Evolutionary conservation across 2,113 vertebrate genomes (phyloP), one percentile per base, ranked within the genome.

Genomic region (Piprites chloris): DNA sequence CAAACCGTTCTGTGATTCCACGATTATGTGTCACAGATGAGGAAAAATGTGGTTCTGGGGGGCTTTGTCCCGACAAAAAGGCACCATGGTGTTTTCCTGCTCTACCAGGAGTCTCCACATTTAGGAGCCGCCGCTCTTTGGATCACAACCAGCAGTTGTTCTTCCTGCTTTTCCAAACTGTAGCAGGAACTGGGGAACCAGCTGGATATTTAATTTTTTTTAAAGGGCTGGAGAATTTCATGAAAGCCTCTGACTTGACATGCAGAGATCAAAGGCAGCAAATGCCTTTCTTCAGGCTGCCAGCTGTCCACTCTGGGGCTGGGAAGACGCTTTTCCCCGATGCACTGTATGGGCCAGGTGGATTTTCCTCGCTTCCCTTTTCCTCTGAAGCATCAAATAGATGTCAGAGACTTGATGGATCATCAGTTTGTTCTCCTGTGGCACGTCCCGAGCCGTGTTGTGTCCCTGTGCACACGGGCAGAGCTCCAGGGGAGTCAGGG

Each of bases 211-310:
- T 24, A 42, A 15, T 24, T 49, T 47, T 22, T 47, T 90, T 59
- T 35, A 27, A 84, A 61, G 83, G 39, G 35, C 49, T 67, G 47
- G 76, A 12, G 74, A 13, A 67, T 92, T 90, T 44, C 42, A 26
- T 55, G 22, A 77, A 77, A 59, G 42, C 44, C 56, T 62, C 63
- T 39, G 39, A n/a, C 88, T 92, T 59, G 83, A 50, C 65, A 9
- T 32, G 49, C 68, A 15, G 71, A 75, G 76, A 93, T 86, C 47
- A 81, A 87, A 93, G 66, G 83, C 72, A 86, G 50, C 79, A 92
- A 71, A 90, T 84, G 59, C 61, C 68, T 92, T 80, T 69, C 55
- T 81, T 35, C 72, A 58, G 55, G 50, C 88, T 76, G 55, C 83
- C 88, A 94, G 85, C 82, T 84, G 67, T 44, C 88, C 90, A 19